phyloP scores from a whole-genome alignment of 2,888 invertebrate genomes.

The Leucophora obtusa region DNA sequence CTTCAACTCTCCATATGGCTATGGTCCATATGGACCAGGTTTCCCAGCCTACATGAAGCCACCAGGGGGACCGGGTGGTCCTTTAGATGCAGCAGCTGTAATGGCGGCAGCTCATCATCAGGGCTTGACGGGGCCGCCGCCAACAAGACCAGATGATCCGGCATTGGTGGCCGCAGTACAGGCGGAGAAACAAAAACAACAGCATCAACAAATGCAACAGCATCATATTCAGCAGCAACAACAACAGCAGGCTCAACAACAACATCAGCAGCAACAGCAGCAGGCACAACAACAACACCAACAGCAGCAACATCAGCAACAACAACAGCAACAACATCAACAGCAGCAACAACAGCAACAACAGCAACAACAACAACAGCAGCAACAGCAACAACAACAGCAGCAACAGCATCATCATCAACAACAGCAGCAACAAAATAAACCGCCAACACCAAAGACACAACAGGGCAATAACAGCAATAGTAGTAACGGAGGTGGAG shows the following conservation, averaged over 20 bases:
- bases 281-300: constrained; percentile 75
- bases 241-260: constrained; percentile 70
- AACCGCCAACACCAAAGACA: constrained; percentile 79
- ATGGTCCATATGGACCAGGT: constrained; percentile 79
- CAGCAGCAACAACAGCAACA: constrained; percentile 70
- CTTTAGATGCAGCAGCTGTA: constrained; percentile 76
- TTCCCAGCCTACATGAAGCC: constrained; percentile 78
- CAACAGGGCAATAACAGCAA: constrained; percentile 74
- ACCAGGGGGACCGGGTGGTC: constrained; percentile 77
- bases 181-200: constrained; percentile 79
- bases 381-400: constrained; percentile 70
- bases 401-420: constrained; percentile 72
- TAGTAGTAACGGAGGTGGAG: constrained; percentile 62
- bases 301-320: constrained; percentile 69
- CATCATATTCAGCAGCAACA: constrained; percentile 68
- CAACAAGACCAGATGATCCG: constrained; percentile 80
- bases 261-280: constrained; percentile 73
- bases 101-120: constrained; percentile 77
- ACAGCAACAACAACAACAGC: constrained; percentile 74
- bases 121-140: constrained; percentile 79
- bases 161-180: constrained; percentile 71
- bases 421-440: constrained; percentile 74
- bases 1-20: constrained; percentile 81
- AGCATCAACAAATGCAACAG: constrained; percentile 70
- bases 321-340: constrained; percentile 64